Base-by-base conservation (phyloP, 2,113 vertebrate species). In the Stomatorhinus ivindoensis region DNA sequence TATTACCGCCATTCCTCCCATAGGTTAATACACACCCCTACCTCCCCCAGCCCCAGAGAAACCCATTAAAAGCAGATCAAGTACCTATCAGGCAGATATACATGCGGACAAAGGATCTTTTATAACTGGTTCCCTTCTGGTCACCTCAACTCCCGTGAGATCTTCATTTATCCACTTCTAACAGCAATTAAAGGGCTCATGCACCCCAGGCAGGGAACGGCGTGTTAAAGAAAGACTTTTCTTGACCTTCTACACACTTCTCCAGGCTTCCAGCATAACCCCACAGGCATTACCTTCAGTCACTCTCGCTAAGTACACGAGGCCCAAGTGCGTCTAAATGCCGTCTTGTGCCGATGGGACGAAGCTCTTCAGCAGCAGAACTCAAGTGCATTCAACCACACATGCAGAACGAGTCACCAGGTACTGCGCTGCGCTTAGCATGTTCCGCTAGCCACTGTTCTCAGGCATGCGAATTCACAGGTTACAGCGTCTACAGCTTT, bases 151-250 rank as follows among this genome's bases (percentile, higher is more conserved):
- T 91, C 90, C 90, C 88, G 48, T n/a, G 90, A 93, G 90, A 91
- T 76, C 55, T 44, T 73, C 11, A 61, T 86, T 90, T 86, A 93
- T 93, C 90, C 47, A 84, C 92, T 89, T 88, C 93, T 90, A 87
- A 90, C 44, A 10, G 65, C 89, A 93, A 92, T 94, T 93, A 92
- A 90, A 87, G 73, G 73, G 73, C 87, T 93, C 92, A 91, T 65
- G 80, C 84, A 86, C 39, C 47, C 83, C 86, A 13, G 89, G 82
- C 51, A 90, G 42, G 90, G 69, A 89, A 93, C 88, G 87, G 88
- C 46, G 61, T 91, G 91, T 92, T 90, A 89, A 90, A 91, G 86
- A 88, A 90, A 89, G 92, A 92, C 90, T 91, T 93, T 73, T 24
- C 90, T 91, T 94, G 90, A 93, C 92, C 93, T 93, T 89, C 88